Conservation (phyloP, 2,113 vertebrate species). For the Lates calcarifer region DNA sequence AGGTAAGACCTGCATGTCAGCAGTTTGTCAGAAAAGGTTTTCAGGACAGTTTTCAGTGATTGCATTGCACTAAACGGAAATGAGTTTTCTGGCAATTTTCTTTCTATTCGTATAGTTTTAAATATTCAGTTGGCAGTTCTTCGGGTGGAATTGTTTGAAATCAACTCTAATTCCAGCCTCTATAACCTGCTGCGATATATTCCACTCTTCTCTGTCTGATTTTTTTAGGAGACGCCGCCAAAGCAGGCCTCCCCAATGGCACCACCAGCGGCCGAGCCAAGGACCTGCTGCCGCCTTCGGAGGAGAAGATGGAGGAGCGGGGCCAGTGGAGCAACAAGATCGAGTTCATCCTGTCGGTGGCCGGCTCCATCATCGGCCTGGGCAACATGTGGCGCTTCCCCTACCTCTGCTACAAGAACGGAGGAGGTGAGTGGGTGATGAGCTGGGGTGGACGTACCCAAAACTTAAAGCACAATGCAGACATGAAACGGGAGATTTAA, state of each 20-base stretch:
- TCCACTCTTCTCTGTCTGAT: not conserved
- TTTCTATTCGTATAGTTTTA: not conserved
- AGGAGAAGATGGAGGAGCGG: slow-evolving; percentile 86
- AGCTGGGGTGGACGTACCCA: no score
- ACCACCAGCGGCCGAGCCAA: slow-evolving; percentile 71
- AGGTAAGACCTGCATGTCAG: slow-evolving; percentile 49
- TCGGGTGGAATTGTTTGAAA: not conserved
- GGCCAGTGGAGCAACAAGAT: slow-evolving; percentile 94
- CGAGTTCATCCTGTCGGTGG: slow-evolving; percentile 92
- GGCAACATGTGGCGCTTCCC: slow-evolving; percentile 97
- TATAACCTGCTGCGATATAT: not conserved
- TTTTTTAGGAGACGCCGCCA: slow-evolving; percentile 81
- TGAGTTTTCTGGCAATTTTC: not conserved
- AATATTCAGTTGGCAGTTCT: not conserved
- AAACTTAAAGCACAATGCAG: not conserved
- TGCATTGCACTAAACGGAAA: not conserved
- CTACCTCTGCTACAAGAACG: slow-evolving; percentile 97
- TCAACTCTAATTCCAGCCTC: not conserved
- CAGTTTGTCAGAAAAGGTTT: not conserved
- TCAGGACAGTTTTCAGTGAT: not conserved
- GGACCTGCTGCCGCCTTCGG: slow-evolving; percentile 65
- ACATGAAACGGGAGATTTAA: not conserved
- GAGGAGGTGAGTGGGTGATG: slow-evolving; percentile 88
- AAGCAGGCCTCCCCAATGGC: slow-evolving; percentile 82
- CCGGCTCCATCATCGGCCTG: slow-evolving; percentile 93